Conservation (phyloP, 2,888 invertebrate genomes). For the Uropetala carovei region DNA sequence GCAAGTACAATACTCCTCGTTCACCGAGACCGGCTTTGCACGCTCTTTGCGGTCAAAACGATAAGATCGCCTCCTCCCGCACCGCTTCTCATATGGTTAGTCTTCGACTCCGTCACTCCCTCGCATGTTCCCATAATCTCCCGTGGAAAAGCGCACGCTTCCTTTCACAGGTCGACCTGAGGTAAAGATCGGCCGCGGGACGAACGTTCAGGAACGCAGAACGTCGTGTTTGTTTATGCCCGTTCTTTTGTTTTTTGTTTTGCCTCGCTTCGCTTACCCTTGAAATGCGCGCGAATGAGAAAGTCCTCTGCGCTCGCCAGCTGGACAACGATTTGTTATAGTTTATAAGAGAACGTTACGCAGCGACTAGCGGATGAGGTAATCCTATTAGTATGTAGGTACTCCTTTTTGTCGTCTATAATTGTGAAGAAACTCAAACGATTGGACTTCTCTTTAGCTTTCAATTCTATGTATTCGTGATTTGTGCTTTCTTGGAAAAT, state of each 20-base stretch:
- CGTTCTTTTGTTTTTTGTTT: not conserved
- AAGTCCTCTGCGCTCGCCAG: not conserved
- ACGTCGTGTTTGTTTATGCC: not conserved
- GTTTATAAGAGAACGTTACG: not conserved
- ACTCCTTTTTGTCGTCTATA: too few relatives aligned
- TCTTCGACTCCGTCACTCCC: not conserved
- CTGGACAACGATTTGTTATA: not conserved
- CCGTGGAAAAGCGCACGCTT: not conserved
- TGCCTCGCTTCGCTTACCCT: not conserved
- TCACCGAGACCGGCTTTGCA: not conserved
- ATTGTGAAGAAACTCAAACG: too few relatives aligned
- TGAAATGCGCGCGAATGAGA: not conserved
- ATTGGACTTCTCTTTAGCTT: too few relatives aligned
- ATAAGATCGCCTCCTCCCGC: not conserved
- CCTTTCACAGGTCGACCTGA: not conserved
- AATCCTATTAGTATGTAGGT: not conserved
- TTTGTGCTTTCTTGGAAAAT: too few relatives aligned
- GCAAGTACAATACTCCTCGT: not conserved
- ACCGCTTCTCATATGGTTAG: not conserved
- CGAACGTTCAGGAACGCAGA: not conserved
- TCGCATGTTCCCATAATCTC: not conserved
- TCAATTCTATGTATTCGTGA: too few relatives aligned
- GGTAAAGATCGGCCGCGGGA: not conserved
- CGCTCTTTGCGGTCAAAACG: not conserved
- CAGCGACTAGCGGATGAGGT: not conserved